These are phyloP conservation scores for Drosophila orena DNA, from an alignment of 1,140 invertebrate genomes.

Conservation along the genomic window DNA sequence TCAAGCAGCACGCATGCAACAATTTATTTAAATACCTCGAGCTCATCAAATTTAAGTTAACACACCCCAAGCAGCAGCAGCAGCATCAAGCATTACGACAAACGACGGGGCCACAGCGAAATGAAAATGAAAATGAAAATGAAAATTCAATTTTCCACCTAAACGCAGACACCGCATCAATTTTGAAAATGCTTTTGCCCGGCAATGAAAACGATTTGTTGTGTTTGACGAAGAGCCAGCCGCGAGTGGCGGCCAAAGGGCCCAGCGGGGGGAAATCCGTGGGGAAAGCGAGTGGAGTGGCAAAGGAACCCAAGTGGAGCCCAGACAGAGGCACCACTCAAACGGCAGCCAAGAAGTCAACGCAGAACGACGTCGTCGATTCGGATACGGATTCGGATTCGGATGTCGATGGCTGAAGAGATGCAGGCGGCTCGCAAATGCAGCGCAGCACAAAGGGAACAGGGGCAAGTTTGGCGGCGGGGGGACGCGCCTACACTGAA, in stretches of 20 bases:
- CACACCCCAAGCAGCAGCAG: conserved; percentile 71
- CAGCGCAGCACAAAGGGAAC: conserved; percentile 2
- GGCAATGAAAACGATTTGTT: conserved; percentile 78
- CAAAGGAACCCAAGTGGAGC: conserved; percentile 28
- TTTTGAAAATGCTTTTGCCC: conserved; percentile 79
- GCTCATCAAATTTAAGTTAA: conserved; percentile 76
- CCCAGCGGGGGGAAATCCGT: neutral
- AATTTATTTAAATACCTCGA: conserved; percentile 82
- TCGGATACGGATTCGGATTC: conserved; percentile 35
- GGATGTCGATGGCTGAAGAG: conserved; percentile 69
- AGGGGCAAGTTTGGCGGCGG: neutral
- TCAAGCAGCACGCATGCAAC: conserved; percentile 80
- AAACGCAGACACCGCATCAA: conserved; percentile 83
- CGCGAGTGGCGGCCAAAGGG: neutral
- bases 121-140: conserved; percentile 62
- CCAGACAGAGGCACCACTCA: conserved; percentile 55
- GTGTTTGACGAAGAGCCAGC: conserved; percentile 62
- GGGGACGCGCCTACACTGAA: neutral
- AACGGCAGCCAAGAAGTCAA: conserved; percentile 67
- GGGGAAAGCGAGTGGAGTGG: neutral
- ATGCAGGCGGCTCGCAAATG: conserved; percentile 58
- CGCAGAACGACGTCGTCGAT: conserved; percentile 41
- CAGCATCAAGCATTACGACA: conserved; percentile 39
- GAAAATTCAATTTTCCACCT: conserved; percentile 84
- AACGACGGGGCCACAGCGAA: conserved; percentile 32